Base-by-base conservation (phyloP, 2,113 vertebrate species). In the Cavia porcellus region DNA sequence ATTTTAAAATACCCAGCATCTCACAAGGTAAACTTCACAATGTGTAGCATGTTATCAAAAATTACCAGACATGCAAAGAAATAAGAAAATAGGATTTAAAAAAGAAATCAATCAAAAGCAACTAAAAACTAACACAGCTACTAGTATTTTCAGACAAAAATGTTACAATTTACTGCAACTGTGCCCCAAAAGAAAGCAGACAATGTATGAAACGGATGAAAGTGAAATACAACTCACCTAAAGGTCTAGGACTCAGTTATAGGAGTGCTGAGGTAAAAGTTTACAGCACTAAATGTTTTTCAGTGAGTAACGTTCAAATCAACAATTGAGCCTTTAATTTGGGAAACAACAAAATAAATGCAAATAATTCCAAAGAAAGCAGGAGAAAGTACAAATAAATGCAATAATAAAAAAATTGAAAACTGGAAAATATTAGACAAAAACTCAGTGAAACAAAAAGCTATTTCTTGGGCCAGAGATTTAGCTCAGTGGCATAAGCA, bases 181-280 rank as follows among this genome's bases (percentile, higher is more conserved):
- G 45, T 59, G 24, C 55, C 10, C 28, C 74, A 62, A 50, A 25
- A 84, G 66, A 91, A 93, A 89, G 50, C 17, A 66, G 84, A 86
- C 95, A 89, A 62, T 42, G 74, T 70, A 66, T 86, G 35, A 86
- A 82, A 64, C 62, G 7, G 35, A 72, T 92, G 74, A 92, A 90
- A 86, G 61, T 74, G 84, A 97, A 89, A 86, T 25, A 35, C 1
- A 84, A 62, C 30, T 57, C 13, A 70, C 38, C 14, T 42, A 94
- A 80, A 88, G 75, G 32, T 77, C 13, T 13, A 15, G 24, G 20
- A 42, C 47, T 79, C 13, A 96, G 47, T 22, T 14, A 66, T 13
- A 52, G 24, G 5, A 74, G 55, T 19, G 4, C 35, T 77, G 70
- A 66, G 8, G 32, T 83, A 50, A 14, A 81, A 50, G 77, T 42